Percentiles rank a stretch among this genome's conserved stretches.
Evolutionary conservation across 2,888 invertebrate genomes (phyloP).

Genomic region (Polymixis flavicincta): DNA sequence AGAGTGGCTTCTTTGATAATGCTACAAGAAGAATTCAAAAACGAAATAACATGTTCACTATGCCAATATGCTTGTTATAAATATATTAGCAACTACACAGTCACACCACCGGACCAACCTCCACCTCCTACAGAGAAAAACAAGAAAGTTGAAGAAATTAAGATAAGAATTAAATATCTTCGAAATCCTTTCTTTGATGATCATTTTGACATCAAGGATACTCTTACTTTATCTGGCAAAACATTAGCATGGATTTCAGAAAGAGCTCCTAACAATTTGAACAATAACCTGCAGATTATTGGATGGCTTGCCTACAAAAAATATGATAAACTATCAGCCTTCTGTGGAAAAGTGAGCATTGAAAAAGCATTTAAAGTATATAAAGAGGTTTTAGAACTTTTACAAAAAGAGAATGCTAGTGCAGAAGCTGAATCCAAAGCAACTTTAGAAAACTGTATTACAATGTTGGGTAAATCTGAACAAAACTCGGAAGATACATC

Average conservation of each 20-base stretch:
- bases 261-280: slow-evolving; percentile 85
- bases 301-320: slow-evolving; percentile 93
- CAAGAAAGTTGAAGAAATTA: slow-evolving; percentile 91
- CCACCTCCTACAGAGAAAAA: slow-evolving; percentile 70
- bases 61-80: slow-evolving; percentile 94
- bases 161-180: slow-evolving; percentile 94
- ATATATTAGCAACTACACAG: slow-evolving; percentile 88
- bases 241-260: slow-evolving; percentile 93
- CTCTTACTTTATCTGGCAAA: slow-evolving; percentile 94
- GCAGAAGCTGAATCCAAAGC: slow-evolving; percentile 70
- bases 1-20: slow-evolving; percentile 94
- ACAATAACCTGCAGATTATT: slow-evolving; percentile 91
- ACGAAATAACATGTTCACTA: slow-evolving; percentile 93
- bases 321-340: slow-evolving; percentile 86
- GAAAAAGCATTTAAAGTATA: slow-evolving; percentile 75
- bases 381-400: slow-evolving; percentile 77
- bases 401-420: slow-evolving; percentile 72
- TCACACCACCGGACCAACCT: slow-evolving; percentile 66
- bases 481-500: slow-evolving; percentile 62
- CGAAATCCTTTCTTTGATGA: slow-evolving; percentile 96
- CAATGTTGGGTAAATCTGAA: slow-evolving; percentile 70
- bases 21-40: slow-evolving; percentile 96
- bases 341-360: slow-evolving; percentile 74
- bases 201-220: slow-evolving; percentile 96
- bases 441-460: slow-evolving; percentile 73